Percentiles rank a stretch among this genome's conserved stretches.
Evolutionary conservation across 2,797 vertebrate species (phyloP).

Genomic region (Mareca penelope): DNA sequence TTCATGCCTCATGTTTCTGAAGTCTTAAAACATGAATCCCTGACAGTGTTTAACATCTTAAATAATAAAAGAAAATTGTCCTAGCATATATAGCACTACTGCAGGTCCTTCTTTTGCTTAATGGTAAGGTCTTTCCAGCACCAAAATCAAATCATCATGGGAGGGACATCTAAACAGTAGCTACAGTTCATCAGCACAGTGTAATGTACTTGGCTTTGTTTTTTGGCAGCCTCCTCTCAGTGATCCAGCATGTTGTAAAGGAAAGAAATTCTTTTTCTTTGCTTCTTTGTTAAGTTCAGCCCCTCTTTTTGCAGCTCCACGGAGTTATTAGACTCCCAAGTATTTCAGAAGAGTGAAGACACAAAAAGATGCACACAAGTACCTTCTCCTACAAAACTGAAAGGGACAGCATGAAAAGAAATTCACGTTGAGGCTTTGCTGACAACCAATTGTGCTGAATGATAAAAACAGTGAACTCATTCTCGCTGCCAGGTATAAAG

Average conservation of each 20-base stretch:
- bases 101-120: not conserved
- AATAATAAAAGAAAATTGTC: not conserved
- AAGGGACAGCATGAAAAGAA: not conserved
- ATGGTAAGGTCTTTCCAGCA: not conserved
- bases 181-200: fast-evolving
- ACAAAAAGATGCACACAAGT: not conserved
- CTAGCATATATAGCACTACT: not conserved
- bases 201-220: not conserved
- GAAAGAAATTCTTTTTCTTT: not conserved
- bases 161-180: not conserved
- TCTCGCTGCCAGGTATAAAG: not conserved
- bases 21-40: slow-evolving; percentile 58
- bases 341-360: slow-evolving; percentile 24
- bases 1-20: slow-evolving; percentile 64
- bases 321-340: not conserved
- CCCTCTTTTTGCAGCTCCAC: not conserved
- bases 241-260: not conserved
- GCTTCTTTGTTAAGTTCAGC: not conserved
- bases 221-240: not conserved
- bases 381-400: not conserved
- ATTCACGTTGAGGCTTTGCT: not conserved
- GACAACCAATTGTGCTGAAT: not conserved
- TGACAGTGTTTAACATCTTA: slow-evolving; percentile 13
- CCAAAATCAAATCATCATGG: not conserved
- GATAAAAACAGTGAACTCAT: not conserved